Evolutionary conservation across 2,888 invertebrate genomes (phyloP), one percentile per base, ranked within the genome.

Genomic region (Alcis repandata): DNA sequence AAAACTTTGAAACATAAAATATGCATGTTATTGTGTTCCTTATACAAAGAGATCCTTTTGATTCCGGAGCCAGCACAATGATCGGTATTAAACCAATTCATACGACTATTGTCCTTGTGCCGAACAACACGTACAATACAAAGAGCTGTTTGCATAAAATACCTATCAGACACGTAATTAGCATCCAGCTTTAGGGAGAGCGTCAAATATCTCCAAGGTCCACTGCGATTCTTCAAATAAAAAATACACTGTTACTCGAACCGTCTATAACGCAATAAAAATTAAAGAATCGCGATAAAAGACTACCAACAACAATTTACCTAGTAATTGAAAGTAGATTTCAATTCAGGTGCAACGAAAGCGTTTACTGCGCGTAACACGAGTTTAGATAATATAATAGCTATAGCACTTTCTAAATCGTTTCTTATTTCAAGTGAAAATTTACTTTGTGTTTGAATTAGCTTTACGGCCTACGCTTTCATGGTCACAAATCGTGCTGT

Each of bases 111-210:
- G 90, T 90, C 83, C 86, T 81, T 80, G 80, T 78, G 74, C 75
- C 76, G 73, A 78, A 78, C 71, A 74, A 73, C 79, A 77, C 74
- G 85, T 84, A 87, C 57, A 40, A 67, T 68, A 73, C 73, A 90
- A 88, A 87, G 85, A 83, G 79, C 77, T 79, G 84, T 90, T 88
- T 88, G 88, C 88, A 89, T 89, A 86, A 86, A 85, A 78, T 78
- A 77, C 76, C 76, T 85, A 87, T 86, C 82, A 79, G 77, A 78
- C 78, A 77, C 80, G 80, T 80, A 81, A 83, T 83, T 82, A 79
- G 71, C 76, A 76, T 79, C 71, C 70, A 74, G 72, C 62, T 65
- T 67, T 67, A 59, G 63, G 48, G 61, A 67, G 63, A 60, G 61
- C 65, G 65, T 67, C 43, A 58, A 60, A 65, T 63, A 38, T 56